phyloP scores from a whole-genome alignment of 2,113 vertebrate genomes.

The Takifugu flavidus region DNA sequence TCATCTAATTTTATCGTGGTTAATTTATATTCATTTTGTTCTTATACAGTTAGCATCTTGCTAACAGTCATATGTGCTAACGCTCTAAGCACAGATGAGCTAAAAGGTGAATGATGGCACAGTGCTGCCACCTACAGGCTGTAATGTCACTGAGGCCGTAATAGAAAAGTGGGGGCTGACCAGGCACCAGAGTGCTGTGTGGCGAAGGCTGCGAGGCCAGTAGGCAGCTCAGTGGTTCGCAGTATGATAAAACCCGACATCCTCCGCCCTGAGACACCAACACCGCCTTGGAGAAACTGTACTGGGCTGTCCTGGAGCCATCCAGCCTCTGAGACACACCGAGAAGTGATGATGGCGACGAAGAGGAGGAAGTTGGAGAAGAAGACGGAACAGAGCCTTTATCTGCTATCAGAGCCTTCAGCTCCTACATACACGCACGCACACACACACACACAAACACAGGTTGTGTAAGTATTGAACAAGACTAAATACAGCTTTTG shows the following conservation, averaged over 20 bases:
- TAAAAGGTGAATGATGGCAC: too few species aligned
- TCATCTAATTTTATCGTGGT: too few species aligned
- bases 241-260: slow-evolving; percentile 87
- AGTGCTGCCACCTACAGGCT: too few species aligned
- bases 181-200: slow-evolving; percentile 85
- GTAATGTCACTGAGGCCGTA: too few species aligned
- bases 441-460: too few species aligned
- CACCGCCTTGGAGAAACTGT: slow-evolving; percentile 82
- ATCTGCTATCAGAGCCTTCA: slow-evolving; percentile 77
- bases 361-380: slow-evolving; percentile 35
- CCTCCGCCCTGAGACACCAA: slow-evolving; percentile 84
- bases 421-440: slow-evolving; percentile 71
- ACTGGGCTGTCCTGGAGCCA: slow-evolving; percentile 70
- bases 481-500: too few species aligned
- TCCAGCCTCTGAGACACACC: slow-evolving; percentile 69
- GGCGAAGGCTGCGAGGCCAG: slow-evolving; percentile 91
- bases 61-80: too few species aligned
- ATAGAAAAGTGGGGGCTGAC: slow-evolving; percentile 61
- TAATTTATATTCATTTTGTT: too few species aligned
- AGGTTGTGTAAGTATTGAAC: too few species aligned
- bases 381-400: slow-evolving; percentile 43
- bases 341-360: slow-evolving; percentile 12
- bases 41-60: too few species aligned
- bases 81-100: too few species aligned
- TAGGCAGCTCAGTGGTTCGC: slow-evolving; percentile 82